A percentile compares a stretch with the other conserved stretches of the same genome.
Conservation (phyloP, 2,888 invertebrate species). For the Geophilus truncorum region DNA sequence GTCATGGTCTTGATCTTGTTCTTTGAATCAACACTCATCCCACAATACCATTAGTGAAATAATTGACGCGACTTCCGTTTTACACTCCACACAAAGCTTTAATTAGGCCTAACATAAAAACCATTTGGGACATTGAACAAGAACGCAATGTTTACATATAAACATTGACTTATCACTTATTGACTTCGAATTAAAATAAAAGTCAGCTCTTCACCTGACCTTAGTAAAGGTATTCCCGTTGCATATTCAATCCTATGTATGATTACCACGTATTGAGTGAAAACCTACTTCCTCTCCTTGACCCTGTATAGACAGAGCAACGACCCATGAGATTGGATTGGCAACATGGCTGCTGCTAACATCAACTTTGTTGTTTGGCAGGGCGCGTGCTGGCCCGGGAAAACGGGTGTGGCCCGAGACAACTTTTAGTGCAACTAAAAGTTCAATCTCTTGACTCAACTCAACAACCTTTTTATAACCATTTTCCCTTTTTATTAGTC, state of each 20-base stretch:
- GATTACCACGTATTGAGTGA: slow-evolving; percentile 15
- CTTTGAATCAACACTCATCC: no score
- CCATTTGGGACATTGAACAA: no score
- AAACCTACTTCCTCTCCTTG: slow-evolving; percentile 9
- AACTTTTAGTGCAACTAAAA: neutral
- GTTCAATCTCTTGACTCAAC: neutral
- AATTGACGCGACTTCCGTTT: no score
- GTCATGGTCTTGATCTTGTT: no score
- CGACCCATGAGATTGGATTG: slow-evolving; percentile 15
- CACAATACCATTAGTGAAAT: no score
- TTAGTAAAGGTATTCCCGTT: neutral
- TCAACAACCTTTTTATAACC: neutral
- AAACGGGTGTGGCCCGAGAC: slow-evolving; percentile 1
- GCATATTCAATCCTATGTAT: slow-evolving; percentile 1
- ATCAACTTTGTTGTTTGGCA: slow-evolving; percentile 12
- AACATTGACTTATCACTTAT: neutral
- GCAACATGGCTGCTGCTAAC: slow-evolving; percentile 20
- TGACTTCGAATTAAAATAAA: neutral
- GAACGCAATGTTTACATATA: neutral
- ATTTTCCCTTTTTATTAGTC: neutral
- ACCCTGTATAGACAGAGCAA: slow-evolving; percentile 12
- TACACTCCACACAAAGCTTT: no score
- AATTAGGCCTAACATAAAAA: no score
- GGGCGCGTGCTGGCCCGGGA: slow-evolving; percentile 16
- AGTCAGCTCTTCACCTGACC: neutral